Base-by-base conservation (phyloP, 1,140 invertebrate species). In the Radopholus similis region DNA sequence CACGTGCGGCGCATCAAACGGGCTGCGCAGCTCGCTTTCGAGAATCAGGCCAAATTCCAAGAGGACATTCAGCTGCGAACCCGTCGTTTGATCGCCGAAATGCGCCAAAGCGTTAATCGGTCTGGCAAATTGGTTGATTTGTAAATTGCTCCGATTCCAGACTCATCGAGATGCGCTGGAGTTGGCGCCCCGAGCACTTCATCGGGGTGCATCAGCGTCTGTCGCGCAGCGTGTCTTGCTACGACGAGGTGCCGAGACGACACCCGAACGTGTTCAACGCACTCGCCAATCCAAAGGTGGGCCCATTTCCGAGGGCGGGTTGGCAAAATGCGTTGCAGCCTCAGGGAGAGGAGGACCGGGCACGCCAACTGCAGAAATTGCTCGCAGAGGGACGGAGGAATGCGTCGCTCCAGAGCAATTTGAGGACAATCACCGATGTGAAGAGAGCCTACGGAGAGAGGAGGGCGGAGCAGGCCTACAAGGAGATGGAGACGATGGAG, bases 1-100 rank as follows among this genome's bases (percentile, higher is more conserved):
- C 57, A 64, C 30, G 75, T 78, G 23, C 34, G 13, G 35, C 11
- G 68, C 49, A 81, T 81, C 26, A 82, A 82, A 53, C 28, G 71
- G 32, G 64, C 75, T 37, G 79, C 79, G 28, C 69, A 80, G 49
- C 38, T 64, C 42, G 79, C 79, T 3, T 82, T 70, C 56, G 79
- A 81, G 59, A 82, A 80, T 53, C 79, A 82, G 42, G 47, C 77
- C 13, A 60, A 78, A 49, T 82, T 74, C 68, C 79, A 81, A 56
- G 79, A 82, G 53, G 81, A 81, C 53, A 80, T 82, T 56, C 65
- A 75, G 26, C 30, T 81, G 9, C 67, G 81, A 68, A 81, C 74
- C 0, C 76, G 77, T 49, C 58, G 77, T 38, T 44, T 82, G 28
- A 81, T 82, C 42, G 42, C 40, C 34, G 47, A 71, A 23, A 30